Conservation (phyloP, 1,140 invertebrate genomes). For the Sipha flava region DNA sequence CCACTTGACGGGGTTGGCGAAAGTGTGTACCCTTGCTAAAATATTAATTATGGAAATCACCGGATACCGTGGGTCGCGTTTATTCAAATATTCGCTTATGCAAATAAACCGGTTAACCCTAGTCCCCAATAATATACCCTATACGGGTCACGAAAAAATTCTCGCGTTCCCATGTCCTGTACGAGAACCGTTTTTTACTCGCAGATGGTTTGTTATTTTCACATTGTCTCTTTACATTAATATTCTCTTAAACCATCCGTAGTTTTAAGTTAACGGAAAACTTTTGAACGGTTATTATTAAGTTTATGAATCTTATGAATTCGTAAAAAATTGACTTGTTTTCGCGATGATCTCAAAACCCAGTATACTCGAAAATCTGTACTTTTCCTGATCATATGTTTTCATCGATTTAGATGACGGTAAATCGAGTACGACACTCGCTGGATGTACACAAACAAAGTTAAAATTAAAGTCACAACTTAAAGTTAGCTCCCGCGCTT, state of each 20-base stretch:
- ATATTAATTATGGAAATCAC: slow-evolving; percentile 9
- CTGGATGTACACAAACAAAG: too few species aligned
- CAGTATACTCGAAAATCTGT: too few species aligned
- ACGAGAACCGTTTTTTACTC: slow-evolving; percentile 27
- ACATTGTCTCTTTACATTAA: not conserved
- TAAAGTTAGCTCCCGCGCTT: not conserved
- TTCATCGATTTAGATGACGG: too few species aligned
- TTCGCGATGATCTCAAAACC: too few species aligned
- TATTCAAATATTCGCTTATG: slow-evolving; percentile 22
- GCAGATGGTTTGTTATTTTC: slow-evolving; percentile 11
- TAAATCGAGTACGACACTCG: too few species aligned
- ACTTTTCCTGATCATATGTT: too few species aligned
- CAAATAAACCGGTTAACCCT: slow-evolving; percentile 32
- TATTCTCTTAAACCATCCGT: not conserved
- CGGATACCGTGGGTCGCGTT: not conserved
- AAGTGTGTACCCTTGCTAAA: not conserved
- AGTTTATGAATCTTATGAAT: too few species aligned
- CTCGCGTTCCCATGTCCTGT: slow-evolving; percentile 25
- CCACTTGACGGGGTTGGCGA: slow-evolving; percentile 1
- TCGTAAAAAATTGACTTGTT: too few species aligned
- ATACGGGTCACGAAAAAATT: slow-evolving; percentile 1
- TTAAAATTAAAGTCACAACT: too few species aligned
- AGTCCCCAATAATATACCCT: not conserved
- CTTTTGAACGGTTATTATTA: too few species aligned
- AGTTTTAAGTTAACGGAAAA: too few species aligned